These are phyloP conservation scores for Corydoras sp. DNA, from an alignment of 2,113 vertebrate species.

Conservation along the genomic window DNA sequence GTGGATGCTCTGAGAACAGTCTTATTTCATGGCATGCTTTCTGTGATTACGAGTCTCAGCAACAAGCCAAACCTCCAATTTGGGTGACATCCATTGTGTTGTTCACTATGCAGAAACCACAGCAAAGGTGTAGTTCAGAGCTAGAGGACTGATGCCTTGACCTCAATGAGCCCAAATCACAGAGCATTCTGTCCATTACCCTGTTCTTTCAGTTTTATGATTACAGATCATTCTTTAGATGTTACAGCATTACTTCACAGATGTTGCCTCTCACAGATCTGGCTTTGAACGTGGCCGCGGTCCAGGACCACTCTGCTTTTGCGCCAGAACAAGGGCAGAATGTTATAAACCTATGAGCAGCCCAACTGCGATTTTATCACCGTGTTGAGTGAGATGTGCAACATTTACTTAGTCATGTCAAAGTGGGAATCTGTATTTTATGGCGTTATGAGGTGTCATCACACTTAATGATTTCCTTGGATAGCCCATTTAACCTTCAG, in stretches of 20 bases:
- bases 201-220: conserved; percentile 31
- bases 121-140: background rate
- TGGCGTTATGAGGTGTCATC: conserved; percentile 28
- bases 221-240: conserved; percentile 25
- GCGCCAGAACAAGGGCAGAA: background rate
- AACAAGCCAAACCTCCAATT: conserved; percentile 7
- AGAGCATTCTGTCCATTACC: conserved; percentile 4
- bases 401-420: background rate
- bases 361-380: background rate
- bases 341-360: background rate
- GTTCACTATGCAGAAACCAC: conserved; percentile 2
- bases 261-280: conserved; percentile 7
- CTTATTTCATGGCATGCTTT: conserved; percentile 11
- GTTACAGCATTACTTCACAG: conserved; percentile 19
- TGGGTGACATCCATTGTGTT: background rate
- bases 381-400: conserved; percentile 1
- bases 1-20: background rate
- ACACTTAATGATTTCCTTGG: background rate
- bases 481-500: background rate
- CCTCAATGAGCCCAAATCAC: conserved; percentile 32
- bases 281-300: background rate
- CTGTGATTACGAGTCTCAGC: conserved; percentile 4
- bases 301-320: background rate
- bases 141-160: background rate
- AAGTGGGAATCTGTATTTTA: conserved; percentile 1